Percentiles rank a stretch among this genome's conserved stretches.
Evolutionary conservation across 2,888 invertebrate genomes (phyloP).

Genomic region (Seira ritae): DNA sequence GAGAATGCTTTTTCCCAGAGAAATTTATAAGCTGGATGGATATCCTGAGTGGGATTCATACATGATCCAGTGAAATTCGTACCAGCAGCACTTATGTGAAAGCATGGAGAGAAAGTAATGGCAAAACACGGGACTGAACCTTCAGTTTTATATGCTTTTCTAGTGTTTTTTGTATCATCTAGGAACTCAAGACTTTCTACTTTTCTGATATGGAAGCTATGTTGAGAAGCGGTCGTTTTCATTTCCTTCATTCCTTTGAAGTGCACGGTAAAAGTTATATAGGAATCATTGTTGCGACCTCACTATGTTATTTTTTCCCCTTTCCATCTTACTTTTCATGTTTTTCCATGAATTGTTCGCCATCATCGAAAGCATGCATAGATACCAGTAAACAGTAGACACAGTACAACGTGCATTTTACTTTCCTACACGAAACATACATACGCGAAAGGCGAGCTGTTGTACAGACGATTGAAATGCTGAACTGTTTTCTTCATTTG

Average conservation of each 20-base stretch:
- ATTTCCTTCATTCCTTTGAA: slow-evolving; percentile 24
- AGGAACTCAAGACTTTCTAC: not conserved
- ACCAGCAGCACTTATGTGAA: not conserved
- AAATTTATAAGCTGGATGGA: slow-evolving; percentile 5
- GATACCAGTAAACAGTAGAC: not conserved
- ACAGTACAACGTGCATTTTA: not conserved
- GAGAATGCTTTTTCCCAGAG: not conserved
- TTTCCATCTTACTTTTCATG: not conserved
- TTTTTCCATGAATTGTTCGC: slow-evolving; percentile 23
- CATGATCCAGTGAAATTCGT: slow-evolving; percentile 7
- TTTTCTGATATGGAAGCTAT: slow-evolving; percentile 3
- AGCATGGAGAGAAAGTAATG: not conserved
- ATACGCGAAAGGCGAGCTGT: too few relatives aligned
- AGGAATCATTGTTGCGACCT: not conserved
- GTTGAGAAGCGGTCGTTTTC: slow-evolving; percentile 15
- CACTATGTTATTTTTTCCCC: not conserved
- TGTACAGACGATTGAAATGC: not conserved
- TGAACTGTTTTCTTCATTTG: slow-evolving; percentile 7
- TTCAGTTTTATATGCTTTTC: not conserved
- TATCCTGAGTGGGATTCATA: not conserved
- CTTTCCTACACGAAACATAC: not conserved
- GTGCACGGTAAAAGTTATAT: not conserved
- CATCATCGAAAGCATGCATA: not conserved
- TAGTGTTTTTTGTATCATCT: not conserved
- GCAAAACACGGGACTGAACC: not conserved